phyloP scores from a whole-genome alignment of 2,797 vertebrate genomes.

The Gymnoscopelus braueri region DNA sequence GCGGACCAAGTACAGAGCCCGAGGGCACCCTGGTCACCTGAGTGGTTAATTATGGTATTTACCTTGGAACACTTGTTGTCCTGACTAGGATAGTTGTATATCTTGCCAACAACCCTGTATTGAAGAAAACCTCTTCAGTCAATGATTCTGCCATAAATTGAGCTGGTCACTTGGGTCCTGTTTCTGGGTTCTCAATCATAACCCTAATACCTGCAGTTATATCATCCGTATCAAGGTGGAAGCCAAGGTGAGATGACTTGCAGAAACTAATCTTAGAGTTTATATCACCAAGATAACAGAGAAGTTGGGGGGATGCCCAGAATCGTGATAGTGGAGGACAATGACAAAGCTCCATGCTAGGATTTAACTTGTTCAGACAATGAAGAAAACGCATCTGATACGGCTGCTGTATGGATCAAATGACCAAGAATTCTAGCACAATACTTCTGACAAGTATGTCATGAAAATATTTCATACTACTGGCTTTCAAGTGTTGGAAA shows the following conservation, averaged over 20 bases:
- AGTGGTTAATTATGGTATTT: no score
- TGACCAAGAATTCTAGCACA: not conserved
- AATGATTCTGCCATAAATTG: not conserved
- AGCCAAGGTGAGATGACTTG: slow-evolving; percentile 19
- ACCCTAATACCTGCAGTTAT: not conserved
- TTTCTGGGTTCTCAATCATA: slow-evolving; percentile 3
- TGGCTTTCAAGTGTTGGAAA: not conserved
- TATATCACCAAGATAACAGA: slow-evolving; percentile 34
- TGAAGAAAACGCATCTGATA: not conserved
- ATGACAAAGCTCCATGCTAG: slow-evolving; percentile 26
- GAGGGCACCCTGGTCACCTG: no score
- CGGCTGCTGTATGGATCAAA: not conserved
- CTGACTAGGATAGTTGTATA: not conserved
- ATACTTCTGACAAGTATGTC: not conserved
- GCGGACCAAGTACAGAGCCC: no score
- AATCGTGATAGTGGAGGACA: not conserved
- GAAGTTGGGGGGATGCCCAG: slow-evolving; percentile 35
- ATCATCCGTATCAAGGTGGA: slow-evolving; percentile 26
- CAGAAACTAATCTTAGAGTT: slow-evolving; percentile 26
- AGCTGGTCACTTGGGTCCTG: not conserved
- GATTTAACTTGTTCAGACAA: not conserved
- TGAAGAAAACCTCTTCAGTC: not conserved
- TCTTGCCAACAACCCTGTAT: not conserved
- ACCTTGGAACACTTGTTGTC: not conserved
- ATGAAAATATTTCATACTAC: not conserved